Evolutionary conservation across 2,113 vertebrate species (phyloP), one percentile per base, ranked within the genome.

Genomic region (Ptychochromis oligacanthus): DNA sequence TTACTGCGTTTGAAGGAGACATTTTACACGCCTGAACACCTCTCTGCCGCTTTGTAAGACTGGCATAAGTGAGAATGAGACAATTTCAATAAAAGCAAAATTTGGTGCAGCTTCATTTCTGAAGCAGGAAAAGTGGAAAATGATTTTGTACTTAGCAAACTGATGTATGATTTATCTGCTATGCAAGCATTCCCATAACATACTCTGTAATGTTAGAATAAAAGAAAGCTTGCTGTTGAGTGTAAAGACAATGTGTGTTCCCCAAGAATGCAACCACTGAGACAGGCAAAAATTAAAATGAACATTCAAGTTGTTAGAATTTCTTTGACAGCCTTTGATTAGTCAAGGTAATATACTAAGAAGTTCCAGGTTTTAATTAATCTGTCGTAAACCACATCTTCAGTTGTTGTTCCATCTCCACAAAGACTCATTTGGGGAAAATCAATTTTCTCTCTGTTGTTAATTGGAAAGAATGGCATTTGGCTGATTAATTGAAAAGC

Each of bases 221-320:
- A 26, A 14, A 67, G 0, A 0, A 65, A 5, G 62, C n/a, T 65
- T 43, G 43, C 38, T 26, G 38, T 46, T 67, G 43, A 0, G 0
- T 67, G 6, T 67, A 49, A 49, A 70, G 40, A 70, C 40, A 7
- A 0, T 13, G 15, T 20, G 15, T 49, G 43, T 49, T 72, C 10
- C n/a, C 46, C 0, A 0, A 72, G 46, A 72, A 52, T 52, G 46
- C 46, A 72, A 28, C 49, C 65, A 70, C 7, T 20, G 2, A 54
- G 11, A 72, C 11, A 8, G 67, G 0, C 24, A 14, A 31, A 31
- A 52, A 13, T 46, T 54, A 17, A 72, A 54, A 34, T 52, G 67
- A 52, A 31, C 6, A n/a, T 52, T 72, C 20, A 31, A 2, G 17
- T 54, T 26, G 31, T 31, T n/a, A 31, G 46, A 54, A 72, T 72